Evolutionary conservation across 2,888 invertebrate genomes (phyloP).

Genomic region (Arge pagana): DNA sequence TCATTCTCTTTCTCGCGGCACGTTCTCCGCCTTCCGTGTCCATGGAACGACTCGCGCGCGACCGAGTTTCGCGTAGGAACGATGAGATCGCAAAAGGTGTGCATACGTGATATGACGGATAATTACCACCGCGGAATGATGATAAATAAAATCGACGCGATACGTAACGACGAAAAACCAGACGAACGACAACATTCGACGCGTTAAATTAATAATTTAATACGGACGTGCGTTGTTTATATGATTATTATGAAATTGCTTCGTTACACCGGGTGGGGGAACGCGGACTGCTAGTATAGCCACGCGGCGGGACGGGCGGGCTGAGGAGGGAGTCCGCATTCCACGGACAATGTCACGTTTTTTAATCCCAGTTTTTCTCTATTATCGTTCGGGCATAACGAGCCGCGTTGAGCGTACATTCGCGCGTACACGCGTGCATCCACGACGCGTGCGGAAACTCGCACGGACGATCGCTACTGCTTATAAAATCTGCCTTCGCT

Average conservation of each 20-base stretch:
- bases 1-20: too few species aligned
- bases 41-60: too few species aligned
- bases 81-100: not conserved
- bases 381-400: slow-evolving; percentile 42
- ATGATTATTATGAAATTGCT: slow-evolving; percentile 45
- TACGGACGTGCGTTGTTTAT: slow-evolving; percentile 35
- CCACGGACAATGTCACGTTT: slow-evolving; percentile 59
- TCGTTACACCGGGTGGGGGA: slow-evolving; percentile 28
- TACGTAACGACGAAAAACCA: too few species aligned
- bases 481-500: too few species aligned
- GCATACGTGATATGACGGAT: not conserved
- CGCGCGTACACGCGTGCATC: too few species aligned
- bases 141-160: slow-evolving; percentile 6
- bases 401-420: too few species aligned
- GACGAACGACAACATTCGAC: slow-evolving; percentile 1
- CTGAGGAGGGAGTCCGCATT: slow-evolving; percentile 52
- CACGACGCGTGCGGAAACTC: too few species aligned
- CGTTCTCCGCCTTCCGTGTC: too few species aligned
- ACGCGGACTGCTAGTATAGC: slow-evolving; percentile 22
- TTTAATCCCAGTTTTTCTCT: slow-evolving; percentile 56
- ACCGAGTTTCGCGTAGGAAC: too few species aligned
- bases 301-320: slow-evolving; percentile 2
- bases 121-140: not conserved
- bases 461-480: too few species aligned
- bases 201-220: slow-evolving; percentile 16